Conservation (phyloP, 2,113 vertebrate species). For the Chloropsis hardwickii region DNA sequence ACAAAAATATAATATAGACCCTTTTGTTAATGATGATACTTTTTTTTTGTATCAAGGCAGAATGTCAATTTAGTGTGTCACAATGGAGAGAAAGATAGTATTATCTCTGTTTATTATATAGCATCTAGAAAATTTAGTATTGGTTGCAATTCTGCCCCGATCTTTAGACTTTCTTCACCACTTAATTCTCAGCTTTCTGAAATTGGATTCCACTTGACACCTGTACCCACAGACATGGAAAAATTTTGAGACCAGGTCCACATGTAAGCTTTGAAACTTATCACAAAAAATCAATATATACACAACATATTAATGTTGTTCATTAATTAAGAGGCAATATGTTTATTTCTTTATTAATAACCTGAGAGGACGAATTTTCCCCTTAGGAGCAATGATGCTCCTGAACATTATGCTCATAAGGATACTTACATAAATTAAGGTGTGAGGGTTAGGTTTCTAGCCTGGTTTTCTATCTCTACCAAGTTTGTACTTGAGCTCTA, state of each 20-base stretch:
- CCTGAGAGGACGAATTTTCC: background rate
- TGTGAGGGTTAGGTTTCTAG: background rate
- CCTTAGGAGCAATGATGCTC: rapidly evolving
- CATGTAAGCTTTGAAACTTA: background rate
- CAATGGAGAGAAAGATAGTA: background rate
- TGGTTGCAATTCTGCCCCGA: background rate
- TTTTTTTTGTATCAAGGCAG: background rate
- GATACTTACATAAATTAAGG: too few species aligned
- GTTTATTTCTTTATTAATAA: background rate
- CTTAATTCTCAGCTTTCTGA: background rate
- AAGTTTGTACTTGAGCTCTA: background rate
- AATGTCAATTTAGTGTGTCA: background rate
- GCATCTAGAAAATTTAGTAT: background rate
- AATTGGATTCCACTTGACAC: background rate
- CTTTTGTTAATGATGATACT: background rate
- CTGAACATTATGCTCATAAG: background rate
- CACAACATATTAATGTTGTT: background rate
- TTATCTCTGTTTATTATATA: background rate
- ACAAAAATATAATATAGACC: background rate
- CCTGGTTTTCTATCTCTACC: background rate
- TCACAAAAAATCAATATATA: background rate
- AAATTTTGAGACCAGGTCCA: background rate
- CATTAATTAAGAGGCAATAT: background rate
- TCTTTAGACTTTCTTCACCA: background rate
- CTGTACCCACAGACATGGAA: background rate